Conservation (phyloP, 2,113 vertebrate genomes). For the Alosa alosa region DNA sequence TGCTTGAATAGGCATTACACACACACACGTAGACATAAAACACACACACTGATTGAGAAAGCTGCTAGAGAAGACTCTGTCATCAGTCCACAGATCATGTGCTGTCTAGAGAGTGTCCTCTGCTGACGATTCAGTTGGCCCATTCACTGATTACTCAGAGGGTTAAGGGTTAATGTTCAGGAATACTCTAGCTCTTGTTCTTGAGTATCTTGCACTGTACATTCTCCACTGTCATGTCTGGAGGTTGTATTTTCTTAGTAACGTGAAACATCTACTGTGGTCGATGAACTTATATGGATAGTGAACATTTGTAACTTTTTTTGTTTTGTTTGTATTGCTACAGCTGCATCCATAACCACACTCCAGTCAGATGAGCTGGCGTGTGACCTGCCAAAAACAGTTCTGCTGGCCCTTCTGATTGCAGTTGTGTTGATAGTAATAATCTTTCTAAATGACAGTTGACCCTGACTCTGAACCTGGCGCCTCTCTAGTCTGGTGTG, state of each 20-base stretch:
- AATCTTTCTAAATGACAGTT: too few relatives aligned
- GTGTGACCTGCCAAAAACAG: too few relatives aligned
- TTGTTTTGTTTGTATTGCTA: too few relatives aligned
- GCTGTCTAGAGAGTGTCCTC: slow-evolving; percentile 55
- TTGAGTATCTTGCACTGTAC: neutral
- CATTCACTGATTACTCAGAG: slow-evolving; percentile 27
- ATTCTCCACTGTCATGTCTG: neutral
- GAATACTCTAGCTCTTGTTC: neutral
- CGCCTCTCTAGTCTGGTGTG: too few relatives aligned
- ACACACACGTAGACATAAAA: neutral
- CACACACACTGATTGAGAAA: neutral
- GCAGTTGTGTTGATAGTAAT: too few relatives aligned
- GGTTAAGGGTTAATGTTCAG: neutral
- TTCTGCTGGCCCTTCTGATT: too few relatives aligned
- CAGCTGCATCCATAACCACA: too few relatives aligned
- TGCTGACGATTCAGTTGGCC: slow-evolving; percentile 53
- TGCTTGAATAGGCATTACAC: neutral
- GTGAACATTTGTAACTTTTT: too few relatives aligned
- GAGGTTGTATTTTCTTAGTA: neutral
- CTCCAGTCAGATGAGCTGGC: too few relatives aligned
- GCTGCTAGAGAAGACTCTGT: neutral
- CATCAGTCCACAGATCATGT: slow-evolving; percentile 63
- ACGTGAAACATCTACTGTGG: neutral
- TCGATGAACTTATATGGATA: too few relatives aligned
- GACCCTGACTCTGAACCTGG: too few relatives aligned